A percentile compares a stretch with the other conserved stretches of the same genome.
Evolutionary conservation across 2,888 invertebrate species (phyloP).

Genomic region (Cephonodes hylas): DNA sequence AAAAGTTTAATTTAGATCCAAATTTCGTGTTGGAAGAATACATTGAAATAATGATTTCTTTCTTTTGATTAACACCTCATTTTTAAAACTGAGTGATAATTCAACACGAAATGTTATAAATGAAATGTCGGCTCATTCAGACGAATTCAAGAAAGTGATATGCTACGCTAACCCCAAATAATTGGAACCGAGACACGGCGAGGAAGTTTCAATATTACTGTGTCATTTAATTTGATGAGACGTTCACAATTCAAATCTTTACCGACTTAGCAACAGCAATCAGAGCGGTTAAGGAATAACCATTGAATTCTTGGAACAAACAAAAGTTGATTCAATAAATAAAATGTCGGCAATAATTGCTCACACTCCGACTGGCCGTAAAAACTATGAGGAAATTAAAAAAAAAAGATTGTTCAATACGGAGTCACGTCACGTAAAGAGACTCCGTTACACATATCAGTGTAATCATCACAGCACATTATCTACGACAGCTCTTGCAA

Average conservation of each 20-base stretch:
- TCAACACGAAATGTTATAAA: background rate
- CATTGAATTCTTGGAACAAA: conserved; percentile 34
- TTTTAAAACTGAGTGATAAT: no score
- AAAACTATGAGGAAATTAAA: conserved; percentile 31
- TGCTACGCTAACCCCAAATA: background rate
- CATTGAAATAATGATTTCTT: no score
- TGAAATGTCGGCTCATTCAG: background rate
- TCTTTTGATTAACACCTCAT: no score
- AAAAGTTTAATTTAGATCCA: no score
- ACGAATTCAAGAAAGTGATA: background rate
- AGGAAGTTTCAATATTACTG: background rate
- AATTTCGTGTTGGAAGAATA: no score
- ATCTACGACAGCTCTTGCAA: conserved; percentile 72
- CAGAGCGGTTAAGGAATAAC: conserved; percentile 11
- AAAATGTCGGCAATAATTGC: conserved; percentile 6
- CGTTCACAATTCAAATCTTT: background rate
- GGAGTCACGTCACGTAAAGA: conserved; percentile 52
- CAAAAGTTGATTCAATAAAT: conserved; percentile 20
- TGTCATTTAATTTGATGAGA: background rate
- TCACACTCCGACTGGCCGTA: conserved; percentile 27
- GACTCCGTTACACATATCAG: conserved; percentile 69
- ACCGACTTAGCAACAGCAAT: background rate
- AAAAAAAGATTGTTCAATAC: conserved; percentile 32
- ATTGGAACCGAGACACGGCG: background rate
- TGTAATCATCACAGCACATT: conserved; percentile 57